These are phyloP conservation scores for Onychomys arenicola DNA, from an alignment of 2,797 vertebrate genomes.

Conservation along the genomic window DNA sequence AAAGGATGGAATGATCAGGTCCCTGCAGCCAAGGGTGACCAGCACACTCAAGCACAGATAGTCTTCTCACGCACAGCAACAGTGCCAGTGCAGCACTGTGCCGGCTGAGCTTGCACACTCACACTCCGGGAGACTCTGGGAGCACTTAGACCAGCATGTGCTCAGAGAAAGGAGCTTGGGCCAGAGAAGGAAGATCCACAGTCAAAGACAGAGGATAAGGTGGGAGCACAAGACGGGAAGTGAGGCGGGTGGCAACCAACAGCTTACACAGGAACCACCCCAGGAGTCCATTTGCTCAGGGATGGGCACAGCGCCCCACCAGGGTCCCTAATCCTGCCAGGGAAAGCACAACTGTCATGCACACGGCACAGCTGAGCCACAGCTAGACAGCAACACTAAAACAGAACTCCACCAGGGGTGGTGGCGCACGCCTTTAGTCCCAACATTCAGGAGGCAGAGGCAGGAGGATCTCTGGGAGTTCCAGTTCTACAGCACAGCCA, in stretches of 20 bases:
- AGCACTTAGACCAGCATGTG: too few relatives aligned
- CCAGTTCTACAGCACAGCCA: neutral
- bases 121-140: too few relatives aligned
- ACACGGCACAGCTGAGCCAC: neutral
- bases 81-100: neutral
- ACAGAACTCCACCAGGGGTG: neutral
- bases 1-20: too few relatives aligned
- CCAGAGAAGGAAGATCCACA: slow-evolving; percentile 76
- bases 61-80: neutral
- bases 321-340: slow-evolving; percentile 88
- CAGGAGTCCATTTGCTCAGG: slow-evolving; percentile 80
- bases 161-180: slow-evolving; percentile 65
- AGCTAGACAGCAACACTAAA: slow-evolving; percentile 12
- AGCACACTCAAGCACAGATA: accelerated
- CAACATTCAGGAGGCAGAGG: neutral
- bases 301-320: slow-evolving; percentile 86
- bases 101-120: too few relatives aligned
- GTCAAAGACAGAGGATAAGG: slow-evolving; percentile 79
- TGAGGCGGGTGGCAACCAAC: slow-evolving; percentile 79
- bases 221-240: slow-evolving; percentile 76
- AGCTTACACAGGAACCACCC: slow-evolving; percentile 76
- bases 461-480: neutral
- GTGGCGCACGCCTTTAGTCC: neutral
- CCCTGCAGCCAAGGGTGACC: neutral
- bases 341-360: slow-evolving; percentile 72